These are phyloP conservation scores for Myathropa florea DNA, from an alignment of 2,888 invertebrate genomes.

Conservation along the genomic window DNA sequence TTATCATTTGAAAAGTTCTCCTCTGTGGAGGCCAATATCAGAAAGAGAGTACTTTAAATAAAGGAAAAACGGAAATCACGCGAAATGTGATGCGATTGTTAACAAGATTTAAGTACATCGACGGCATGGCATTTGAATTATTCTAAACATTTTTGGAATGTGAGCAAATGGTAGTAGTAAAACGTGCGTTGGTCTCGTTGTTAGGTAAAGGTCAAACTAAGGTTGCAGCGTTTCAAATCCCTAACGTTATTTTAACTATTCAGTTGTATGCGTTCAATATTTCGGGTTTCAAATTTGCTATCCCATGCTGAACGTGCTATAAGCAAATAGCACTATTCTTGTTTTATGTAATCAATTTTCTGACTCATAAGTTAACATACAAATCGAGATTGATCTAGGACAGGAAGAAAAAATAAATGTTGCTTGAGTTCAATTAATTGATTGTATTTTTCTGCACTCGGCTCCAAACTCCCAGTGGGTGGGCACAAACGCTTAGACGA, in stretches of 20 bases:
- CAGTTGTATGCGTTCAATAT: neutral
- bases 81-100: constrained; percentile 45
- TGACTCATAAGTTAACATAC: too few species aligned
- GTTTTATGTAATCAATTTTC: neutral
- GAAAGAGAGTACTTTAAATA: neutral
- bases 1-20: constrained; percentile 36
- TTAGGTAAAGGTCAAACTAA: neutral
- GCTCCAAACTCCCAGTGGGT: too few species aligned
- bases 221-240: neutral
- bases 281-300: neutral
- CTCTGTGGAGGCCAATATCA: constrained; percentile 21
- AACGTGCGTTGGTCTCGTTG: neutral
- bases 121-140: constrained; percentile 17
- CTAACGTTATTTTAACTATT: neutral
- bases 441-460: too few species aligned
- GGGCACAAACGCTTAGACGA: too few species aligned
- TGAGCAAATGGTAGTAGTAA: constrained; percentile 10
- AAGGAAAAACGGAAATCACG: neutral
- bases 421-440: too few species aligned
- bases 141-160: constrained; percentile 13
- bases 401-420: too few species aligned
- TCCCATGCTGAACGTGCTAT: neutral
- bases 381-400: too few species aligned
- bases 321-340: neutral
- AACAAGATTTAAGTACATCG: constrained; percentile 14